Percentiles rank a stretch among this genome's conserved stretches.
Conservation (phyloP, 2,113 vertebrate genomes). For the Lycaon pictus region DNA sequence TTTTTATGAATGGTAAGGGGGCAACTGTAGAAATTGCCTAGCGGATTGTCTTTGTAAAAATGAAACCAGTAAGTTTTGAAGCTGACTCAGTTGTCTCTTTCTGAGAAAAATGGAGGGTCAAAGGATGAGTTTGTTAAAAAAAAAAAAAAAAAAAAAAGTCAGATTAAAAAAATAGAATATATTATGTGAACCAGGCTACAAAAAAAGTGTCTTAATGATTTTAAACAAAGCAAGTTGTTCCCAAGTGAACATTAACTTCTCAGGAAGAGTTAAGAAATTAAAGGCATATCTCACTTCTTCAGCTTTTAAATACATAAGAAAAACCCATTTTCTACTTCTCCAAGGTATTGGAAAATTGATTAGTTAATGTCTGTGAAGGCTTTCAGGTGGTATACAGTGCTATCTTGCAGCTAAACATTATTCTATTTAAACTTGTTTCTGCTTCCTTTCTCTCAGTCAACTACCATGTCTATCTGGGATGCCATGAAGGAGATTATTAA, state of each 20-base stretch:
- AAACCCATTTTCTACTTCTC: slow-evolving; percentile 61
- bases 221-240: slow-evolving; percentile 35
- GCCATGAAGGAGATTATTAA: slow-evolving; percentile 45
- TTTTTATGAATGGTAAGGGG: not conserved
- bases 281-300: slow-evolving; percentile 28
- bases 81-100: not conserved
- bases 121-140: not conserved
- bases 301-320: slow-evolving; percentile 53
- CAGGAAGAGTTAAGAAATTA: not conserved
- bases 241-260: slow-evolving; percentile 31
- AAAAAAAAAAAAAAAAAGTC: not conserved
- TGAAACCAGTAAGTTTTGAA: not conserved
- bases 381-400: slow-evolving; percentile 21
- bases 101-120: slow-evolving; percentile 49
- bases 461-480: not conserved
- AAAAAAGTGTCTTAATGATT: not conserved
- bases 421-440: slow-evolving; percentile 47
- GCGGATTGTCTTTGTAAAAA: not conserved
- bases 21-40: not conserved
- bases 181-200: slow-evolving; percentile 31
- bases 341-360: slow-evolving; percentile 42
- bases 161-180: slow-evolving; percentile 26
- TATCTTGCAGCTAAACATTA: not conserved
- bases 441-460: slow-evolving; percentile 16
- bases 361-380: not conserved